Base-by-base conservation (phyloP, 2,113 vertebrate species). In the Odontesthes bonariensis region DNA sequence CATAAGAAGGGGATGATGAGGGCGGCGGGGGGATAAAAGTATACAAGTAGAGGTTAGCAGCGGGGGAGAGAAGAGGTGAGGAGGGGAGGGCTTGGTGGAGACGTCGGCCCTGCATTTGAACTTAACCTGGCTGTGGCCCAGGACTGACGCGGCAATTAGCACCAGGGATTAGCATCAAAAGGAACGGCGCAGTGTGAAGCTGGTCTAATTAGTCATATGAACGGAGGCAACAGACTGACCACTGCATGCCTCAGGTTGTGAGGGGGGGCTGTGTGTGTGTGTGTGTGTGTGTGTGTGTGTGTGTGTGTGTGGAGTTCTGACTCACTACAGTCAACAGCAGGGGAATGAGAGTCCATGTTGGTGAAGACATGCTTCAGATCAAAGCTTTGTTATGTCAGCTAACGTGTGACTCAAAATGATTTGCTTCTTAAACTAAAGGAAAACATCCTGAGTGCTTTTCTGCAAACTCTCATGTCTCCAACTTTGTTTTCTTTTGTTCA, bases 171-270 rank as follows among this genome's bases (percentile, higher is more conserved):
- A 91, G 95, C 96, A 93, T 98, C 97, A 98, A 97, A 97, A 95
- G 96, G 95, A 96, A 94, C 92, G 91, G 94, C 95, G 40, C 96
- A 97, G 97, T 96, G 69, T 97, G 98, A 95, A 94, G 96, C 92
- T 95, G 77, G 91, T 95, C 95, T 98, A 97, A 98, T 99, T 99
- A 97, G 96, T 98, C 97, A 98, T 99, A 99, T 98, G 96, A 98
- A 95, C 95, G 3, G 94, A 95, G 95, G 86, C 87, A 82, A 71
- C 77, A 93, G 93, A 95, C 95, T 92, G 90, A 93, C 59, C 94
- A 92, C 91, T 86, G 88, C 92, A 95, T 92, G 94, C 95, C 94
- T 96, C 59, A n/a, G 58, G 53, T 47, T 77, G n/a, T 33, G 62
- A 14, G 32, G 33, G 8, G 67, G 11, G 70, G 5, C 69, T 6